Evolutionary conservation across 1,140 invertebrate species (phyloP).

Genomic region (Dreissena polymorpha): DNA sequence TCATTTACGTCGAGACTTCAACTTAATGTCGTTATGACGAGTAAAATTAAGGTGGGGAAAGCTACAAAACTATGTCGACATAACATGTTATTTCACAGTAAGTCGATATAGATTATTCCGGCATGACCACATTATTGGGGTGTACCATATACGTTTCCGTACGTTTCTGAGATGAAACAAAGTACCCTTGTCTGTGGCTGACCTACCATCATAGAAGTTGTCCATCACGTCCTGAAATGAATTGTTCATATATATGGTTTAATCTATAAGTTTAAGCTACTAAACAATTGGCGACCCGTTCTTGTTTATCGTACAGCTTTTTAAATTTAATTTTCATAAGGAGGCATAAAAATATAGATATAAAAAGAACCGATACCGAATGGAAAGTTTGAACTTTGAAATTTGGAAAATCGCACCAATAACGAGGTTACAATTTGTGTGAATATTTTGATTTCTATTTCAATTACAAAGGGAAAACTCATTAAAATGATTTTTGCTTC

Average conservation of each 20-base stretch:
- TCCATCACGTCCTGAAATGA: constrained; percentile 19
- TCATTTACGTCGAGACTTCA: no score
- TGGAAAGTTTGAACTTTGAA: not conserved
- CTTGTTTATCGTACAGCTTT: not conserved
- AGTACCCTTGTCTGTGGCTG: constrained; percentile 16
- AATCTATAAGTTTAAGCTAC: not conserved
- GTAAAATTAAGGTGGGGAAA: no score
- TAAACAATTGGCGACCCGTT: not conserved
- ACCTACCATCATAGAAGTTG: not conserved
- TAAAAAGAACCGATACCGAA: not conserved
- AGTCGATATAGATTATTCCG: no score
- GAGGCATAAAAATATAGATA: not conserved
- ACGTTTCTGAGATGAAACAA: constrained; percentile 18
- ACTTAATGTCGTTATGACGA: no score
- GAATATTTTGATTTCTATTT: not conserved
- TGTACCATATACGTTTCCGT: no score
- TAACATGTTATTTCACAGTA: no score
- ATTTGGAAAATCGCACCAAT: not conserved
- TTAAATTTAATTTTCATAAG: not conserved
- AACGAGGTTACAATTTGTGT: not conserved
- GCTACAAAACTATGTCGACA: no score
- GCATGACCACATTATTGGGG: no score
- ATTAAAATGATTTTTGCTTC: no score
- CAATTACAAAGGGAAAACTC: no score
- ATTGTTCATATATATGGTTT: not conserved